These are phyloP conservation scores for Artemia sinica DNA, from an alignment of 2,888 invertebrate genomes.

Conservation along the genomic window DNA sequence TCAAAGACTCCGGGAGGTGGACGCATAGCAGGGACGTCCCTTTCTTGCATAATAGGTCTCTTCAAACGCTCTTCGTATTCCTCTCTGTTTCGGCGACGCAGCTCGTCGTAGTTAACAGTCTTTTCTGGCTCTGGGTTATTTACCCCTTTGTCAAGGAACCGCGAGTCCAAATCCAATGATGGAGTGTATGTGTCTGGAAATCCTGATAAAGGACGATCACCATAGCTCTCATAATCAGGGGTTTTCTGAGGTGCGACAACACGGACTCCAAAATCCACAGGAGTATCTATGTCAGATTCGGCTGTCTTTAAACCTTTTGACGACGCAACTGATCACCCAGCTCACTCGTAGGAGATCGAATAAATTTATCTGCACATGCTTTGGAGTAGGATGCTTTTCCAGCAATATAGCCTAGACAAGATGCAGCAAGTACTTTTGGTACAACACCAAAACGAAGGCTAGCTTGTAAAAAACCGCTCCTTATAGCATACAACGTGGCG, in stretches of 20 bases:
- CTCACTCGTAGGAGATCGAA: conserved; percentile 57
- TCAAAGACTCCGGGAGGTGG: not conserved
- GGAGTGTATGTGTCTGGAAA: not conserved
- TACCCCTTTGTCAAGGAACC: not conserved
- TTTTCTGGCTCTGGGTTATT: not conserved
- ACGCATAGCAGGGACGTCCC: not conserved
- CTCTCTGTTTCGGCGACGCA: not conserved
- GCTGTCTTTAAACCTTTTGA: not conserved
- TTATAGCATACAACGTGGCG: conserved; percentile 45
- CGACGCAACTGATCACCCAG: conserved; percentile 46
- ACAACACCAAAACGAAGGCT: conserved; percentile 47
- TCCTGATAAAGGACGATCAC: not conserved
- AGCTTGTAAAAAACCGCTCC: conserved; percentile 42
- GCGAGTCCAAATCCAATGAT: not conserved
- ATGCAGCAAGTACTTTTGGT: conserved; percentile 51
- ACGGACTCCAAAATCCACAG: not conserved
- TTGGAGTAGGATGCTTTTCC: conserved; percentile 65
- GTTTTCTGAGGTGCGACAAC: not conserved
- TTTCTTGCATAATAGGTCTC: not conserved
- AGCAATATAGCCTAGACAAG: conserved; percentile 52
- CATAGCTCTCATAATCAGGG: not conserved
- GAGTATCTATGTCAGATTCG: not conserved
- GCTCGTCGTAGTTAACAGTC: not conserved
- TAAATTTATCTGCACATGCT: conserved; percentile 59
- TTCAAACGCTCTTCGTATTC: not conserved